Evolutionary conservation across 2,888 invertebrate species (phyloP), one percentile per base, ranked within the genome.

Genomic region (Drosophila affinis): DNA sequence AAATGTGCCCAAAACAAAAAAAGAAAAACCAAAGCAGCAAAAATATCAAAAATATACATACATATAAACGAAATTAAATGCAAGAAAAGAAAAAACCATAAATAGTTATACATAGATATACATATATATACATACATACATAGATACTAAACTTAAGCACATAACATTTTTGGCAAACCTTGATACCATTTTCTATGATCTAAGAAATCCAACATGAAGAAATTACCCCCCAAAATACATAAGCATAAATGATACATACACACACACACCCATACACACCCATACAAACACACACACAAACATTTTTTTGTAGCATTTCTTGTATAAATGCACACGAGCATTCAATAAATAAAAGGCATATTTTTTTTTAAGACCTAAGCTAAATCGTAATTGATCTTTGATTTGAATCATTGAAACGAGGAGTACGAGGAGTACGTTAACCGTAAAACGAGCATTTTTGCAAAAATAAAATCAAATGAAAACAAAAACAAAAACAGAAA

Each of bases 21-120:
- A 60, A 75, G 62, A 71, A 52, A 67, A 45, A 53, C 17, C 49
- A 62, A 69, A 70, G 87, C 87, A 83, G 82, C 82, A 87, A 75
- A 81, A 87, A 84, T 83, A 87, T 87, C 85, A 81, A 81, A 83
- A 82, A 77, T 58, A 63, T 74, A 71, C 54, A 78, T 70, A 78
- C 57, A 78, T 70, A 78, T 77, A 78, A 70, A 51, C 48, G 68
- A 59, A 64, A 65, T 65, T 34, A 61, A 64, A 64, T 63, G 55
- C 21, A 70, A 62, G 27, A 55, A 53, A 70, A 62, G 27, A 55
- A 53, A 58, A 53, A 71, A 71, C 27, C 14, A 61, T 49, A 62
- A 27, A 67, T 54, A 72, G 52, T 18, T 71, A 68, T 64, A 70
- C 44, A 57, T 48, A 21, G 21, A 57, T 21, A 56, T 32, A 68